Evolutionary conservation across 2,797 vertebrate species (phyloP).

Genomic region (Cercopithecus diana): DNA sequence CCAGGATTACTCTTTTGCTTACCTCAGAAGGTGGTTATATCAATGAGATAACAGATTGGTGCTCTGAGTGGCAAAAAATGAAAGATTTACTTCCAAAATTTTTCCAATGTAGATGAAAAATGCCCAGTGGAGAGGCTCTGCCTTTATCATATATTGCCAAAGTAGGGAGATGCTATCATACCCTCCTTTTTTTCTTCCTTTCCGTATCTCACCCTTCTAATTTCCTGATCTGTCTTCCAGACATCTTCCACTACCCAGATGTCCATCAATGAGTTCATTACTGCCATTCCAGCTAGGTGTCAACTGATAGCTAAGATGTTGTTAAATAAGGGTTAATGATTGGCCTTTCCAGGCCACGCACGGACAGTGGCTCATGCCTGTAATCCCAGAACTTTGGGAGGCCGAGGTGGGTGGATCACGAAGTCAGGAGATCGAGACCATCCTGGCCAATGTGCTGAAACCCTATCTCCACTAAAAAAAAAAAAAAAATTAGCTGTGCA

Average conservation of each 20-base stretch:
- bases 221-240: not conserved
- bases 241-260: not conserved
- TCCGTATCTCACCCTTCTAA: not conserved
- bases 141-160: not conserved
- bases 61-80: not conserved
- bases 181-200: not conserved
- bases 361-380: too few relatives aligned
- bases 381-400: too few relatives aligned
- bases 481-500: too few relatives aligned
- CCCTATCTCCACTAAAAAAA: too few relatives aligned
- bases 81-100: slow-evolving; percentile 5
- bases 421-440: too few relatives aligned
- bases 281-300: not conserved
- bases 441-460: too few relatives aligned
- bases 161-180: not conserved
- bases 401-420: too few relatives aligned
- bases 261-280: not conserved
- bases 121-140: not conserved
- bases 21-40: not conserved
- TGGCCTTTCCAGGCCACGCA: not conserved
- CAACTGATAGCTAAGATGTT: not conserved
- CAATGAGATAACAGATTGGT: not conserved
- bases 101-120: not conserved
- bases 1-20: not conserved
- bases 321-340: not conserved